Evolutionary conservation across 2,888 invertebrate species (phyloP).

Genomic region (Mayetiola destructor): DNA sequence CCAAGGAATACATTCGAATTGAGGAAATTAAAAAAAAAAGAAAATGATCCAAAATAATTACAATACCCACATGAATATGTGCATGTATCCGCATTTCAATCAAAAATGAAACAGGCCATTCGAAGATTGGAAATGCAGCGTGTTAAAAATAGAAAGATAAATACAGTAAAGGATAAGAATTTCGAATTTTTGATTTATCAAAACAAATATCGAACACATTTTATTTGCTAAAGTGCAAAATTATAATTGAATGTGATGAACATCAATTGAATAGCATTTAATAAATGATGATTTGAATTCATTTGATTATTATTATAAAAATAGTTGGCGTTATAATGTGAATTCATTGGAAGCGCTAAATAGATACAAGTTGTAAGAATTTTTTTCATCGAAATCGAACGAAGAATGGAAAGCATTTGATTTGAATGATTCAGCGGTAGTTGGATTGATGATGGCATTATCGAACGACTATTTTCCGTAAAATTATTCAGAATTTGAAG

Average conservation of each 20-base stretch:
- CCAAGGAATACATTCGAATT: not conserved
- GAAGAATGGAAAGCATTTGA: not conserved
- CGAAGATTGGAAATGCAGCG: conserved; percentile 8
- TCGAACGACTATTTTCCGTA: not conserved
- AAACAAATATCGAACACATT: not conserved
- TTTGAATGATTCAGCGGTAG: not conserved
- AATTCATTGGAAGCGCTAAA: not conserved
- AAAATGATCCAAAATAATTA: not conserved
- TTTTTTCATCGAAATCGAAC: not conserved
- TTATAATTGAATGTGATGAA: not conserved
- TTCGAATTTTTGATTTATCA: no score
- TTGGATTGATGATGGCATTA: conserved; percentile 3
- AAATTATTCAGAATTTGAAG: no score
- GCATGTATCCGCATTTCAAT: not conserved
- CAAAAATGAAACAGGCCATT: not conserved
- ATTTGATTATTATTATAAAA: not conserved
- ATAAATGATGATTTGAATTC: not conserved
- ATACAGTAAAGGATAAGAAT: not conserved
- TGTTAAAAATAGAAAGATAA: not conserved
- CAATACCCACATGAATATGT: conserved; percentile 3
- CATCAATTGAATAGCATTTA: conserved; percentile 1
- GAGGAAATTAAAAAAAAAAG: not conserved
- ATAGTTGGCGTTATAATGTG: not conserved
- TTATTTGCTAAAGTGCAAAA: not conserved
- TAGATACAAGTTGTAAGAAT: not conserved